phyloP scores from a whole-genome alignment of 2,797 vertebrate species.

The Glossophaga mutica region DNA sequence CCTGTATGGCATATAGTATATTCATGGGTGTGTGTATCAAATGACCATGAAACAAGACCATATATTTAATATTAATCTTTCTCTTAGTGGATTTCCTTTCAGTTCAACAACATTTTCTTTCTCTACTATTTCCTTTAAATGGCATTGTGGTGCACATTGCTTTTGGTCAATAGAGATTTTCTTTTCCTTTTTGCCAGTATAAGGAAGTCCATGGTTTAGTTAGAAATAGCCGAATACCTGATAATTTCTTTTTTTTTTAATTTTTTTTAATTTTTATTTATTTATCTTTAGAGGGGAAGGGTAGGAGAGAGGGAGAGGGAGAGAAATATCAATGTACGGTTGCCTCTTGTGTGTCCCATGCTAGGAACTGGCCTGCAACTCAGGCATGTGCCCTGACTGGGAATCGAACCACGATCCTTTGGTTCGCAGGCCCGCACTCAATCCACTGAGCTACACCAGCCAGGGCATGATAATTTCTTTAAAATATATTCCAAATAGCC shows the following conservation, averaged over 20 bases:
- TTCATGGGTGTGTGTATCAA: background rate
- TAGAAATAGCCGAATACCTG: background rate
- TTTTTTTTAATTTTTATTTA: too few relatives aligned
- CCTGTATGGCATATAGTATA: background rate
- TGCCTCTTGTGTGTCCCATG: too few relatives aligned
- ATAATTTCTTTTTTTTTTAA: background rate
- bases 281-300: too few relatives aligned
- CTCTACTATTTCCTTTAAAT: background rate
- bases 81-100: background rate
- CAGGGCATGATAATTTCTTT: background rate
- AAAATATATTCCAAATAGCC: background rate
- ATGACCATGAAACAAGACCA: background rate
- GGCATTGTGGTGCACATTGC: background rate
- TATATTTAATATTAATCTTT: background rate
- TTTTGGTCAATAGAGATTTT: background rate
- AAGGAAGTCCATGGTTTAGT: background rate
- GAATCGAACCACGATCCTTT: too few relatives aligned
- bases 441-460: too few relatives aligned
- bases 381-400: too few relatives aligned
- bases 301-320: too few relatives aligned
- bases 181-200: background rate
- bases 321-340: too few relatives aligned
- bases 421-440: too few relatives aligned
- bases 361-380: too few relatives aligned
- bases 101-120: constrained; percentile 1